Conservation (phyloP, 2,797 vertebrate genomes). For the Loris lydekkerianus region DNA sequence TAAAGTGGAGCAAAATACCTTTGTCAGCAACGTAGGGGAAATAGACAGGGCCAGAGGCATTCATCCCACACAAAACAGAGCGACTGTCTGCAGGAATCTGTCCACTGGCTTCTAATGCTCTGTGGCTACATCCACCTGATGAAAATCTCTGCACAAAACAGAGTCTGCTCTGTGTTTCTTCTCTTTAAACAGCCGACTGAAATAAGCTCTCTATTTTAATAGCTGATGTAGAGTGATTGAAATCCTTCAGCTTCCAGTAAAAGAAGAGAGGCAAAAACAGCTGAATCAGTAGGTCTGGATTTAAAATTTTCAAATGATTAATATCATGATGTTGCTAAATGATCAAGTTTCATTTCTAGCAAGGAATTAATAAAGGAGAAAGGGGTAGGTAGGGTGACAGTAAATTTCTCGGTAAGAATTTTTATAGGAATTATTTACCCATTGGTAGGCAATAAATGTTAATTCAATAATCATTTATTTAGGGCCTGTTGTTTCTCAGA, state of each 20-base stretch:
- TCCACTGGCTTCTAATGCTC: not conserved
- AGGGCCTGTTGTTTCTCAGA: not conserved
- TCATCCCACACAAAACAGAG: slow-evolving; percentile 63
- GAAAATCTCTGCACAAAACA: not conserved
- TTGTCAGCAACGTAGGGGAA: slow-evolving; percentile 86
- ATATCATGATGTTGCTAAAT: not conserved
- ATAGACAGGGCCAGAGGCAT: slow-evolving; percentile 70
- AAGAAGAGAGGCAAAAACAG: not conserved
- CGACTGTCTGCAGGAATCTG: slow-evolving; percentile 75
- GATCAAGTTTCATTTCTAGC: not conserved
- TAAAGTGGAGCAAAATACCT: slow-evolving; percentile 86
- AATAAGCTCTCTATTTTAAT: not conserved
- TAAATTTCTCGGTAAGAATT: not conserved
- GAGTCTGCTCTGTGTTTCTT: not conserved
- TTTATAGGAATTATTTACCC: not conserved
- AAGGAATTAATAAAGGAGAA: not conserved
- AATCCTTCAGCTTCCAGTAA: not conserved
- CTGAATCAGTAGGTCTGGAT: not conserved
- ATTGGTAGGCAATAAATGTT: not conserved
- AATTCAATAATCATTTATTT: not conserved
- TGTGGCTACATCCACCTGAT: not conserved
- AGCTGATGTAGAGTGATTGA: not conserved
- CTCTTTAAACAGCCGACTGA: not conserved
- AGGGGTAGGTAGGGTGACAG: no score
- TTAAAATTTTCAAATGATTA: not conserved